Conservation (phyloP, 1,140 invertebrate species). For the Whitmania pigra region DNA sequence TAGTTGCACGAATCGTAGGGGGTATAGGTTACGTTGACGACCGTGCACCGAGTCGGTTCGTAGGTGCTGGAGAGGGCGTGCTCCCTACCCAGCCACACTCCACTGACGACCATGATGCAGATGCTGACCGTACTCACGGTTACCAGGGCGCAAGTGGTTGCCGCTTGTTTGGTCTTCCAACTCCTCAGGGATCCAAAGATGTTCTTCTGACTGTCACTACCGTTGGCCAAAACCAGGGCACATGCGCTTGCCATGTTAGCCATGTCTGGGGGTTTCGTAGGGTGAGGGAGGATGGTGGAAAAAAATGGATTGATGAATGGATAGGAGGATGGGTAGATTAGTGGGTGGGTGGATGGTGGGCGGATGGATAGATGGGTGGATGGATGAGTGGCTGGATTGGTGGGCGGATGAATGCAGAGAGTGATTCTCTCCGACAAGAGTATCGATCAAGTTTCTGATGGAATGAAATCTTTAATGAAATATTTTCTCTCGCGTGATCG, state of each 20-base stretch:
- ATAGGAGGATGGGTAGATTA: too few species aligned
- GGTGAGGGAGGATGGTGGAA: neutral
- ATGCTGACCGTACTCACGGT: constrained; percentile 21
- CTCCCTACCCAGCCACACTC: constrained; percentile 23
- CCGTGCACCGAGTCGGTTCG: constrained; percentile 11
- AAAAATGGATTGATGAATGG: too few species aligned
- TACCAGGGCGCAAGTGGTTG: constrained; percentile 22
- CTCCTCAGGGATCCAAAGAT: neutral
- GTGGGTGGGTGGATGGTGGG: too few species aligned
- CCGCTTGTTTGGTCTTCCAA: constrained; percentile 13
- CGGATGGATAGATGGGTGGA: too few species aligned
- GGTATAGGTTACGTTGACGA: constrained; percentile 21
- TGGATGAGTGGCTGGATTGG: too few species aligned
- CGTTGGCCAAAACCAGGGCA: constrained; percentile 12
- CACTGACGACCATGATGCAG: constrained; percentile 24
- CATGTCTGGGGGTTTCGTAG: neutral
- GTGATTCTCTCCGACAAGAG: too few species aligned
- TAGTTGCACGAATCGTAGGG: constrained; percentile 16
- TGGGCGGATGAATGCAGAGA: too few species aligned
- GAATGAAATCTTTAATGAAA: too few species aligned
- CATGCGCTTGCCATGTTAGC: constrained; percentile 19
- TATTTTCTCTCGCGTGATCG: too few species aligned
- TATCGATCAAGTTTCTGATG: too few species aligned
- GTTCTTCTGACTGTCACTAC: constrained; percentile 4
- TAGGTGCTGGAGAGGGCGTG: constrained; percentile 20